Percentiles rank a stretch among this genome's conserved stretches.
phyloP scores from a whole-genome alignment of 2,888 invertebrate species.

The Dorcus hopei region DNA sequence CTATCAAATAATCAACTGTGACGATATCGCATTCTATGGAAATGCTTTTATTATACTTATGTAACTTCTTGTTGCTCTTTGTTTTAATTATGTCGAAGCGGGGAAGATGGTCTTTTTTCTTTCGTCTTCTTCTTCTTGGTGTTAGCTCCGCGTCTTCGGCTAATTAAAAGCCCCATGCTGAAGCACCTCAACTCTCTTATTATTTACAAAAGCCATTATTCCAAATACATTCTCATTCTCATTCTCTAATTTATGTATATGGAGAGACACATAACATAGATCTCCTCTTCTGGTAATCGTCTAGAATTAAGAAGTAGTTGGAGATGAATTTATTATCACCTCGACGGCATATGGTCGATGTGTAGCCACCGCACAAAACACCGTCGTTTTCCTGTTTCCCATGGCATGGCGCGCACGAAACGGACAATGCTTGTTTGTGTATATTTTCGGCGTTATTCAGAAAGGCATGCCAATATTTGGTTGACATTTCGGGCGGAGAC shows the following conservation, averaged over 20 bases:
- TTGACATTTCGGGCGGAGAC: constrained; percentile 43
- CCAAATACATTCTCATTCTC: too few relatives aligned
- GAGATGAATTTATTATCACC: too few relatives aligned
- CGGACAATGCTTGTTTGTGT: constrained; percentile 27
- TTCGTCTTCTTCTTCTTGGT: neutral
- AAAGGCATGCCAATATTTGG: constrained; percentile 42
- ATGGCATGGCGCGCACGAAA: neutral
- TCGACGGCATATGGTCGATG: too few relatives aligned
- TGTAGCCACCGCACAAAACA: too few relatives aligned
- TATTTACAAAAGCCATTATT: too few relatives aligned
- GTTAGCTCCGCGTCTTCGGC: neutral
- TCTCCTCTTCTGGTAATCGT: too few relatives aligned
- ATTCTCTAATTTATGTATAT: too few relatives aligned
- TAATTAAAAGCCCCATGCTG: too few relatives aligned
- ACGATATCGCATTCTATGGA: constrained; percentile 32
- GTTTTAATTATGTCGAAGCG: constrained; percentile 1
- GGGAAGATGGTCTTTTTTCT: neutral
- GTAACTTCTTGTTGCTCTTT: neutral
- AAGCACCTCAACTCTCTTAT: too few relatives aligned
- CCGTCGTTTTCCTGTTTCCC: too few relatives aligned
- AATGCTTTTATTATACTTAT: constrained; percentile 13
- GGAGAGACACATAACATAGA: too few relatives aligned
- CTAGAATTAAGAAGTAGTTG: too few relatives aligned
- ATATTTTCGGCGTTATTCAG: constrained; percentile 25
- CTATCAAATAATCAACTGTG: constrained; percentile 45